Evolutionary conservation across 2,888 invertebrate species (phyloP).

Genomic region (Litoditis marina): DNA sequence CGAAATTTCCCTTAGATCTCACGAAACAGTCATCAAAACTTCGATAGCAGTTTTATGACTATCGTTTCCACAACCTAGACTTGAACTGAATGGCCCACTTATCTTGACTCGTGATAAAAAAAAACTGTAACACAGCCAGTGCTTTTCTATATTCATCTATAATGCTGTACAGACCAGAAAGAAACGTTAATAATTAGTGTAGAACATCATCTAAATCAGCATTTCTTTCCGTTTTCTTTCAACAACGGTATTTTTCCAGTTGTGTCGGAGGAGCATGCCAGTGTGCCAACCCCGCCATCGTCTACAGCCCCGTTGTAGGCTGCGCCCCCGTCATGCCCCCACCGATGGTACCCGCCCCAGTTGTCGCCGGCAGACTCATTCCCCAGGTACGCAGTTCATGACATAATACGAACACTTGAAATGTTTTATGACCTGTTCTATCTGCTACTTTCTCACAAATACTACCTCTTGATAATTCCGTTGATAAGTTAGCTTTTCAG

Average conservation of each 20-base stretch:
- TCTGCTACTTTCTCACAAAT: too few relatives aligned
- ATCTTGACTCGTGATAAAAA: neutral
- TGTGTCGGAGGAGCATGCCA: constrained; percentile 51
- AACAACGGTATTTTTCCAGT: too few relatives aligned
- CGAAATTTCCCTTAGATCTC: neutral
- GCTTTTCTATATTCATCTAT: too few relatives aligned
- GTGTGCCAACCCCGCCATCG: constrained; percentile 48
- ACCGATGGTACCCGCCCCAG: constrained; percentile 42
- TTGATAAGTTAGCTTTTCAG: too few relatives aligned
- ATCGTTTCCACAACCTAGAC: neutral
- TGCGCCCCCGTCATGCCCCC: constrained; percentile 36
- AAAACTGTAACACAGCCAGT: too few relatives aligned
- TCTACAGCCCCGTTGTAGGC: constrained; percentile 44
- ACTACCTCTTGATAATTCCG: neutral
- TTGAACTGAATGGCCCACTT: neutral
- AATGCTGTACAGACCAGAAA: too few relatives aligned
- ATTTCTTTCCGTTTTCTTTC: too few relatives aligned
- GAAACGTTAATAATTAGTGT: too few relatives aligned
- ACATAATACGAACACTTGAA: too few relatives aligned
- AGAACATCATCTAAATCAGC: too few relatives aligned
- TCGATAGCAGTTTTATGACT: neutral
- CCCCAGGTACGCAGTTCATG: too few relatives aligned
- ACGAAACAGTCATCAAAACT: neutral
- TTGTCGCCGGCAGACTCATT: constrained; percentile 57
- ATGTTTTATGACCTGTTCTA: too few relatives aligned